A percentile compares a stretch with the other conserved stretches of the same genome.
Evolutionary conservation across 1,140 invertebrate genomes (phyloP).

Genomic region (Homarus americanus): DNA sequence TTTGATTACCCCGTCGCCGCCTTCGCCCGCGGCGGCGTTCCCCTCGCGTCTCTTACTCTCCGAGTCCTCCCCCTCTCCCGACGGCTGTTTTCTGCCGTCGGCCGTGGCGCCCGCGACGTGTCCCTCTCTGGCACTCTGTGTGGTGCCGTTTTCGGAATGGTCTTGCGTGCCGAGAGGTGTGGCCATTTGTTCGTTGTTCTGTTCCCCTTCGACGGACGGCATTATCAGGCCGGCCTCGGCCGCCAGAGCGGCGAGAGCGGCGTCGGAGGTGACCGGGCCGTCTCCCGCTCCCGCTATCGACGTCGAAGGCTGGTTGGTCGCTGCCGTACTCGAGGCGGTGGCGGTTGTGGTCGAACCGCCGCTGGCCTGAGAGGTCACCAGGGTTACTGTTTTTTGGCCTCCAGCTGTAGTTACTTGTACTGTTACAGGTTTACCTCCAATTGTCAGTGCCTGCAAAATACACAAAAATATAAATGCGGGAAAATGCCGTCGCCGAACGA

Average conservation of each 20-base stretch:
- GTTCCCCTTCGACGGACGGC: conserved; percentile 76
- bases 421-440: conserved; percentile 86
- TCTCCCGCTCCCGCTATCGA: conserved; percentile 80
- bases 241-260: conserved; percentile 83
- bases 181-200: conserved; percentile 29
- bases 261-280: conserved; percentile 83
- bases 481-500: too few relatives aligned
- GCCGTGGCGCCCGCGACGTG: neutral
- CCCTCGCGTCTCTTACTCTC: conserved; percentile 37
- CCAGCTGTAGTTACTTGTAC: conserved; percentile 82
- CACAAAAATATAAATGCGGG: too few relatives aligned
- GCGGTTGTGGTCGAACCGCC: conserved; percentile 49
- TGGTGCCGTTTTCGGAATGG: conserved; percentile 59
- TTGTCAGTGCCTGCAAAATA: conserved; percentile 81
- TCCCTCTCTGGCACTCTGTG: conserved; percentile 58
- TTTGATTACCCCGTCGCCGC: conserved; percentile 56
- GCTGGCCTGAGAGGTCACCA: conserved; percentile 76
- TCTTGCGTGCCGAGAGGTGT: conserved; percentile 19
- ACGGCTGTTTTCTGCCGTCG: neutral
- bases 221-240: conserved; percentile 84
- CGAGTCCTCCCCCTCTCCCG: conserved; percentile 33
- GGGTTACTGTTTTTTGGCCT: conserved; percentile 81
- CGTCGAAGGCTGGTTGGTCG: conserved; percentile 74
- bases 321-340: conserved; percentile 40
- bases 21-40: conserved; percentile 23